Base-by-base conservation (phyloP, 2,113 vertebrate species). In the Stigmatopora nigra region DNA sequence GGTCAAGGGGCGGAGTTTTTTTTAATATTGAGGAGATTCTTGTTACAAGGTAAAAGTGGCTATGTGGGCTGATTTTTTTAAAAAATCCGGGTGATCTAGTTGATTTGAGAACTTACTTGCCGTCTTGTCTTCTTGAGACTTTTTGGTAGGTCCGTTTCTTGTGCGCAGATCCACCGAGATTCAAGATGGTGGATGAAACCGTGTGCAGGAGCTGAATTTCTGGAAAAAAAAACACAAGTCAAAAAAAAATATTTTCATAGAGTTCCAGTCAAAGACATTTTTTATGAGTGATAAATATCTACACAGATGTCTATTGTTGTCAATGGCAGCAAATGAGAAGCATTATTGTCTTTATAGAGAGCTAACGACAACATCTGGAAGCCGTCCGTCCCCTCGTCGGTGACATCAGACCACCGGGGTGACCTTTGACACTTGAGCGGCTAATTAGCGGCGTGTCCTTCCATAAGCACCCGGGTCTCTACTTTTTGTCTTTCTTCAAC, bases 361-460 rank as follows among this genome's bases (percentile, higher is more conserved):
- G 45, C 11, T 14, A 16, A 13, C 1, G 31, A 22, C 77, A 79
- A 75, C 87, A 89, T 89, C 83, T 89, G 86, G 84, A 87, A 73
- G 65, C 68, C 52, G 71, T 89, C 87, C 25, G 25, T 31, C 25
- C 25, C 78, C 75, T 76, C 70, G 16, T 5, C 71, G 78, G 80
- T 86, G 83, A 87, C 86, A 84, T 87, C 81, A 84, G 79, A 78
- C 72, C 70, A 69, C 72, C 70, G 64, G 76, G 72, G 67, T 86
- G 62, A 85, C 88, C 89, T 89, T 83, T 89, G 85, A 84, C 87
- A 83, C 75, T 61, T 47, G 65, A 82, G 69, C 19, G 82, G 85
- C 90, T 89, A 89, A 92, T 91, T 90, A 90, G 88, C 81, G 75
- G 65, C 67, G 53, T 65, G 75, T 88, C 78, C 78, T 68, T 82